phyloP scores from a whole-genome alignment of 2,113 vertebrate species.

The Gobius niger region DNA sequence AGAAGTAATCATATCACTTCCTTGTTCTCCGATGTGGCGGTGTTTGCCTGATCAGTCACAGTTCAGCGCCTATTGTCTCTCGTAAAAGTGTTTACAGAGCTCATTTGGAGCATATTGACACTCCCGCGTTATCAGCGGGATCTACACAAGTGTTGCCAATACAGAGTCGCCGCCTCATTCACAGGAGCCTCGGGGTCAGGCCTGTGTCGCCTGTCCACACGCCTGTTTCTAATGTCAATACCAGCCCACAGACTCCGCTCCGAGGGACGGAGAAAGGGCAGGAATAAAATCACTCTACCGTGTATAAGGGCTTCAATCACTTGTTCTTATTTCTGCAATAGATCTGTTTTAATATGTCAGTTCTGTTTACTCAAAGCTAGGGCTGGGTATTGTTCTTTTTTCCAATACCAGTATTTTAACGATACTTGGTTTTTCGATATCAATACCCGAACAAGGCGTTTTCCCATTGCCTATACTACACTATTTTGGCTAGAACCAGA shows the following conservation, averaged over 20 bases:
- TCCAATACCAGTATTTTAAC: too few species aligned
- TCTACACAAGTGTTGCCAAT: conserved; percentile 77
- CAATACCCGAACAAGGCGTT: too few species aligned
- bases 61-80: conserved; percentile 14
- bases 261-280: too few species aligned
- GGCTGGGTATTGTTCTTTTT: too few species aligned
- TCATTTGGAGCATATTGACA: conserved; percentile 70
- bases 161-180: conserved; percentile 63
- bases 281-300: too few species aligned
- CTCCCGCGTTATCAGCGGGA: conserved; percentile 56
- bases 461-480: too few species aligned
- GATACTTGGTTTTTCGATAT: too few species aligned
- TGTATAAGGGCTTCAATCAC: too few species aligned
- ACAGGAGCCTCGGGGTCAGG: conserved; percentile 61
- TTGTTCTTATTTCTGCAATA: too few species aligned
- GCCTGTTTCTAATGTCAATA: conserved; percentile 67
- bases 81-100: conserved; percentile 17
- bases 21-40: conserved; percentile 34
- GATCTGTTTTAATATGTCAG: too few species aligned
- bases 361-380: too few species aligned
- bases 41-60: conserved; percentile 42
- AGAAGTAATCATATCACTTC: background rate
- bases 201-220: conserved; percentile 63
- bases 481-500: too few species aligned
- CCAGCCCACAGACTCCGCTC: background rate